Evolutionary conservation across 2,797 vertebrate genomes (phyloP).

Genomic region (Propithecus perrieri): DNA sequence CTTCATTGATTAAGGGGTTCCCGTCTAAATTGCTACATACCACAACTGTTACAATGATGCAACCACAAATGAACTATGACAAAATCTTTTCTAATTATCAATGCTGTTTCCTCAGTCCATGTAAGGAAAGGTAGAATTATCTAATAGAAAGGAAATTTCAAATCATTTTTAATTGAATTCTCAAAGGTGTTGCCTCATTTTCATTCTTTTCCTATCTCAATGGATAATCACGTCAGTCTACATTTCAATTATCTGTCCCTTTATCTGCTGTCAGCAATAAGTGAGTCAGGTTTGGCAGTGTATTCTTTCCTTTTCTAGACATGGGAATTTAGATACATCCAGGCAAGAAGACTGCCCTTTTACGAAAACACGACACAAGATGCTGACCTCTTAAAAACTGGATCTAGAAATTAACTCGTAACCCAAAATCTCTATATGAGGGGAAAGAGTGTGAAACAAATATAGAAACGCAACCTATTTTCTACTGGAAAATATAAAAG

Average conservation of each 20-base stretch:
- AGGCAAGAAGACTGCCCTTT: neutral
- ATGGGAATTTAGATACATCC: neutral
- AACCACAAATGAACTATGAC: neutral
- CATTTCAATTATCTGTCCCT: neutral
- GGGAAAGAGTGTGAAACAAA: neutral
- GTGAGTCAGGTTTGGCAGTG: conserved; percentile 14
- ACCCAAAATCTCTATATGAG: neutral
- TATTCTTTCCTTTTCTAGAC: neutral
- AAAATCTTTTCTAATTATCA: neutral
- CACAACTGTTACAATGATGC: neutral
- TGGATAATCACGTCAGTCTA: neutral
- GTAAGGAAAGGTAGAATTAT: neutral
- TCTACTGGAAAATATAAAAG: neutral
- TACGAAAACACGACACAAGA: neutral
- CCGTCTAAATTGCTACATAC: neutral
- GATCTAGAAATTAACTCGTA: neutral
- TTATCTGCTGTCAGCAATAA: neutral
- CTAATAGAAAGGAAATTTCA: neutral
- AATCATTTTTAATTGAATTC: conserved; percentile 9
- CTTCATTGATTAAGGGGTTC: neutral
- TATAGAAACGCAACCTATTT: neutral
- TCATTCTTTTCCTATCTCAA: neutral
- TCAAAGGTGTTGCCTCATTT: neutral
- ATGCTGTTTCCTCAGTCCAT: neutral
- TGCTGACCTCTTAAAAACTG: neutral